Percentiles rank a stretch among this genome's conserved stretches.
Evolutionary conservation across 2,888 invertebrate genomes (phyloP).

Genomic region (Eucriotettix oculatus): DNA sequence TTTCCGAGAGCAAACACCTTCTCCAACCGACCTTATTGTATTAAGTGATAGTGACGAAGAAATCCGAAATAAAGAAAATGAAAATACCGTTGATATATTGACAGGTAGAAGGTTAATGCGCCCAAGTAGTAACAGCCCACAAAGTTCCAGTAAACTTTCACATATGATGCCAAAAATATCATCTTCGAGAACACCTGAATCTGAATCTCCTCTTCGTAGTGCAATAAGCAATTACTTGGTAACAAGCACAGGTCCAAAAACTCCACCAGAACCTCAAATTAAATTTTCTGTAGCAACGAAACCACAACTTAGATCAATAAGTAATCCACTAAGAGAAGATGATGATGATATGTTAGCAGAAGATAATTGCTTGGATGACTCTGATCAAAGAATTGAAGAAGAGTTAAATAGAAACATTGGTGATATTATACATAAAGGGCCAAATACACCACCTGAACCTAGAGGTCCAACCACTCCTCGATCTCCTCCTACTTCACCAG

Average conservation of each 20-base stretch:
- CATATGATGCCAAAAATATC: constrained; percentile 9
- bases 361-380: constrained; percentile 10
- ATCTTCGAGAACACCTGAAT: constrained; percentile 14
- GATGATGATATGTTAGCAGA: constrained; percentile 21
- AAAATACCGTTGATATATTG: constrained; percentile 3
- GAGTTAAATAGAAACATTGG: constrained; percentile 15
- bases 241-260: constrained; percentile 46
- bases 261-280: constrained; percentile 54
- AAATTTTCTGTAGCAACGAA: constrained; percentile 37
- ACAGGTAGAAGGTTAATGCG: constrained; percentile 1
- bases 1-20: constrained; percentile 65
- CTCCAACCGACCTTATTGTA: constrained; percentile 65
- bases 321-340: constrained; percentile 38
- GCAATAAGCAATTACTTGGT: constrained; percentile 17
- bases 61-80: constrained; percentile 10
- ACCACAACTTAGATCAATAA: constrained; percentile 33
- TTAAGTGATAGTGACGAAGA: constrained; percentile 62
- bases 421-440: constrained; percentile 36
- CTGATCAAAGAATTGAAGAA: constrained; percentile 19
- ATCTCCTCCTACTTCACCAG: constrained; percentile 54
- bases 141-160: constrained; percentile 8
- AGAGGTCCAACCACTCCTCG: constrained; percentile 26
- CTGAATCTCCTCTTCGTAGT: constrained; percentile 10
- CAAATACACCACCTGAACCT: constrained; percentile 53
- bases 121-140: constrained; percentile 7